A percentile compares a stretch with the other conserved stretches of the same genome.
Conservation (phyloP, 2,113 vertebrate genomes). For the Amia ocellicauda region DNA sequence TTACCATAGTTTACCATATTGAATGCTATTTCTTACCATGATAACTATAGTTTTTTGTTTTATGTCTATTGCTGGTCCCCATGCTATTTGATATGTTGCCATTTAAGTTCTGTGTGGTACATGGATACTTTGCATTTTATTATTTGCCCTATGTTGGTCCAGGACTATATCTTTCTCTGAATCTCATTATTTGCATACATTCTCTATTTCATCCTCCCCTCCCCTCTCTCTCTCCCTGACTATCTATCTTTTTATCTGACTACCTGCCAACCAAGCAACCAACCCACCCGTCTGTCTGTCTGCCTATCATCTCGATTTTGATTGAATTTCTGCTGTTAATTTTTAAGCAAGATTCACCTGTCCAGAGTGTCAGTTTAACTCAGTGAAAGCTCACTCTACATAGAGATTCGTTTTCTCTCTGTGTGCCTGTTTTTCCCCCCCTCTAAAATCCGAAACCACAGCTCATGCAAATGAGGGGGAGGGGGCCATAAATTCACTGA, state of each 20-base stretch:
- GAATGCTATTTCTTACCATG: background rate
- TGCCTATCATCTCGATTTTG: too few species aligned
- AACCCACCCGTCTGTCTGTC: background rate
- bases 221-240: background rate
- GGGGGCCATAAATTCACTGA: too few species aligned
- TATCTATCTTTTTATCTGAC: background rate
- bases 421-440: background rate
- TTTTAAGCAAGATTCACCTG: background rate
- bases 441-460: background rate
- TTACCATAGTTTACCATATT: background rate
- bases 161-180: background rate
- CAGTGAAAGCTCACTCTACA: background rate
- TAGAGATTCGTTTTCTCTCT: background rate
- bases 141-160: background rate
- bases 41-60: too few species aligned
- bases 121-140: background rate
- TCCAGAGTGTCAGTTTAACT: background rate
- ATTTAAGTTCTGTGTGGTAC: background rate
- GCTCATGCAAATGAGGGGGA: too few species aligned
- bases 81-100: background rate
- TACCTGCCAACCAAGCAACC: background rate
- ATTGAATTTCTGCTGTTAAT: background rate
- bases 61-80: too few species aligned
- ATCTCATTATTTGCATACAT: background rate
- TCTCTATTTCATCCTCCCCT: background rate